Conservation (phyloP, 2,888 invertebrate genomes). For the Catotricha subobsoleta region DNA sequence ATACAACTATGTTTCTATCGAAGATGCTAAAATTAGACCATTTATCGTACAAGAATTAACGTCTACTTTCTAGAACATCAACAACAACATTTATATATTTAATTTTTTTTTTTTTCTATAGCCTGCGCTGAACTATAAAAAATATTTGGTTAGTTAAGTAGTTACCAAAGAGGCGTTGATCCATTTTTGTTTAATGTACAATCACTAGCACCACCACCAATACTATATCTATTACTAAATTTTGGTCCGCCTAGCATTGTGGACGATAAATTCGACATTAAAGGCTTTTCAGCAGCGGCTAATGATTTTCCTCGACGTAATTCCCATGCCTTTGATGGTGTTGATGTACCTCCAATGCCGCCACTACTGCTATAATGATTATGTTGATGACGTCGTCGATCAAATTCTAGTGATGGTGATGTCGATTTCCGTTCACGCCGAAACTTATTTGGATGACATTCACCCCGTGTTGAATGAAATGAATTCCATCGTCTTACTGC, state of each 20-base stretch:
- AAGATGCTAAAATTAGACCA: too few relatives aligned
- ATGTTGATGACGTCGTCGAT: background rate
- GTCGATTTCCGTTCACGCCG: conserved; percentile 12
- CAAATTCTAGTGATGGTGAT: conserved; percentile 9
- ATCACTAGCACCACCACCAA: too few relatives aligned
- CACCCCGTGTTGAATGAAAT: conserved; percentile 14
- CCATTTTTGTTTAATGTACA: too few relatives aligned
- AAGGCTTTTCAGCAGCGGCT: conserved; percentile 8
- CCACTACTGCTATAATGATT: background rate
- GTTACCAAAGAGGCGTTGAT: background rate
- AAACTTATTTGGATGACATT: conserved; percentile 15
- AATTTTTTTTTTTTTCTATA: background rate
- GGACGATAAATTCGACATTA: too few relatives aligned
- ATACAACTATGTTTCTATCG: too few relatives aligned
- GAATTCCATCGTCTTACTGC: conserved; percentile 14
- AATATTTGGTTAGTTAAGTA: too few relatives aligned
- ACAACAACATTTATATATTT: background rate
- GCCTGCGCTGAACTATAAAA: too few relatives aligned
- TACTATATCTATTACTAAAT: too few relatives aligned
- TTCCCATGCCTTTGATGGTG: background rate
- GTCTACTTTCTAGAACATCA: background rate
- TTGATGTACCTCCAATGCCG: conserved; percentile 2
- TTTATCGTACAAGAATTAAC: too few relatives aligned
- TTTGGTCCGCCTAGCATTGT: too few relatives aligned
- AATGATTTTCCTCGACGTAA: conserved; percentile 8